These are phyloP conservation scores for Sebastes cheni DNA, from an alignment of 2,797 vertebrate genomes.

Conservation along the genomic window DNA sequence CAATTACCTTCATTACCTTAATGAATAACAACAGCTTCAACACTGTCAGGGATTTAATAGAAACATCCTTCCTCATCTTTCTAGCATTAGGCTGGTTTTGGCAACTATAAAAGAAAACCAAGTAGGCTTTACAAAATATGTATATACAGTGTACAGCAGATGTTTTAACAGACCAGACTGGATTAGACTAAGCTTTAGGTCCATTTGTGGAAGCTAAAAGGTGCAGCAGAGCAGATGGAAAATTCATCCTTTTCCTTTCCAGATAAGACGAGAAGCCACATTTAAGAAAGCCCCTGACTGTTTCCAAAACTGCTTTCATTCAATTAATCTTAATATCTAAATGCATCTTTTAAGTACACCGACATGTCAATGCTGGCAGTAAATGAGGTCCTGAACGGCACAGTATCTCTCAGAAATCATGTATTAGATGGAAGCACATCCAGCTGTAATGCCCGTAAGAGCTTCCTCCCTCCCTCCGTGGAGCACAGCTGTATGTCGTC, in stretches of 20 bases:
- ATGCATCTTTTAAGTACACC: constrained; percentile 17
- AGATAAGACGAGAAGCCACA: neutral
- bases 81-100: neutral
- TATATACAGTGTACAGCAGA: neutral
- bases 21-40: constrained; percentile 15
- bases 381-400: neutral
- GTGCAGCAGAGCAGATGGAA: constrained; percentile 14
- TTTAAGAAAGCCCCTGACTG: constrained; percentile 1
- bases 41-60: neutral
- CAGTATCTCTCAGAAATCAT: neutral
- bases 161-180: neutral
- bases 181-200: neutral
- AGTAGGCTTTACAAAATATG: neutral
- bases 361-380: constrained; percentile 8
- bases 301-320: constrained; percentile 23
- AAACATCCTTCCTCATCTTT: neutral
- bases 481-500: neutral
- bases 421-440: constrained; percentile 1
- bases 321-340: neutral
- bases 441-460: neutral
- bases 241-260: neutral
- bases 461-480: neutral
- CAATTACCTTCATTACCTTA: constrained; percentile 1
- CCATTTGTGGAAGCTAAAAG: constrained; percentile 7
- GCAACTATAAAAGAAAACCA: neutral